Base-by-base conservation (phyloP, 2,888 invertebrate species). In the Panopea generosa region DNA sequence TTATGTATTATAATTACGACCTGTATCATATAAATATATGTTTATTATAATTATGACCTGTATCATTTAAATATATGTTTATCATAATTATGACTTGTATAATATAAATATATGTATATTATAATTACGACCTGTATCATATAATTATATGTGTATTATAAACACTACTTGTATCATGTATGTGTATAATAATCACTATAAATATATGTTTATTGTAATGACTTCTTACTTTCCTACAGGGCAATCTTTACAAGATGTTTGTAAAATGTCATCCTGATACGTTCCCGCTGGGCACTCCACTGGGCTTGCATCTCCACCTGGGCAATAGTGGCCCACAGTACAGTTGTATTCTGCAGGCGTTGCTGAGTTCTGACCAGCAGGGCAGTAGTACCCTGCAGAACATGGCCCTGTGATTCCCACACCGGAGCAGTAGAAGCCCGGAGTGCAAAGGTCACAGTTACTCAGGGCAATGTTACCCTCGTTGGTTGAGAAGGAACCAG, bases 331-430 rank as follows among this genome's bases (percentile, higher is more conserved):
- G 26, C 91, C 91, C 2, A 86, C 83, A n/a, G 90, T 89, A 70
- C 91, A 91, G 69, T 87, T 86, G 63, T 84, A 88, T 26, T 87
- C 84, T 4, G 79, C 53, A 20, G 92, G 91, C 86, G 96, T 96
- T 22, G 96, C 96, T 9, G 87, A 82, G 89, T 95, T 98, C 0
- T 98, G 98, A 88, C 99, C 99, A 84, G 98, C 98, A 7, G 99
- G 99, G 91, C 99, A 99, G 90, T 99, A 92, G 73, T 86, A 91
- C 4, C 90, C 88, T n/a, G 90, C 76, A 2, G 80, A 76, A 79
- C 92, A 92, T 0, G 85, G 86, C 6, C 89, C 92, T 24, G 89
- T 88, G 18, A 85, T 89, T 24, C 84, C 90, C 3, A 81, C 75
- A 24, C 89, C 89, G 14, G 85, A 81, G 73, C 91, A 91, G 84